Evolutionary conservation across 2,113 vertebrate species (phyloP).

Genomic region (Notechis scutatus): DNA sequence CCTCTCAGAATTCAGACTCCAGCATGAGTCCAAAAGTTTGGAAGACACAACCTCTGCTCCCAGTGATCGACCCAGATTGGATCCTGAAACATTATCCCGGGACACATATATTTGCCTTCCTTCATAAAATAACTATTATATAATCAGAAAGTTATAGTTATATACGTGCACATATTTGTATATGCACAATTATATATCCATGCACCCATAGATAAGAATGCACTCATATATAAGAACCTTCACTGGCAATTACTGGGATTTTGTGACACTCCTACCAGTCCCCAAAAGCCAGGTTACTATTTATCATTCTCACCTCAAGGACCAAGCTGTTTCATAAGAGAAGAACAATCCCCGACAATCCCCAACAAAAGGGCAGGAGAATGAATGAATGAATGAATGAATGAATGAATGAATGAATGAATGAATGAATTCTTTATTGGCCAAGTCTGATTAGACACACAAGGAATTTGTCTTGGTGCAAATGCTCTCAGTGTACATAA

Average conservation of each 20-base stretch:
- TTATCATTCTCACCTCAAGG: background rate
- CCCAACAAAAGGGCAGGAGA: background rate
- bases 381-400: no score
- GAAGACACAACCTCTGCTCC: background rate
- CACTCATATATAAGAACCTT: background rate
- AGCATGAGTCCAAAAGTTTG: background rate
- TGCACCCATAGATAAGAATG: background rate
- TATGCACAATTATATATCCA: background rate
- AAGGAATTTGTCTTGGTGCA: no score
- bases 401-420: no score
- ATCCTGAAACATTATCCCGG: background rate
- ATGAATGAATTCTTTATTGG: no score
- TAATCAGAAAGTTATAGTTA: background rate
- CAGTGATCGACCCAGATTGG: background rate
- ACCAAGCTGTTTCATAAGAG: background rate
- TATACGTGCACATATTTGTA: background rate
- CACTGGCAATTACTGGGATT: background rate
- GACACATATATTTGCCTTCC: background rate
- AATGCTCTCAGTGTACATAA: no score
- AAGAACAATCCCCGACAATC: background rate
- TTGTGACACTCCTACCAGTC: background rate
- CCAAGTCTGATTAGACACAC: no score
- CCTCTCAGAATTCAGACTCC: background rate
- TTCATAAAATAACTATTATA: background rate
- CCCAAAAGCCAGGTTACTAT: background rate